A percentile compares a stretch with the other conserved stretches of the same genome.
phyloP scores from a whole-genome alignment of 2,113 vertebrate species.

The Heliornis fulica region DNA sequence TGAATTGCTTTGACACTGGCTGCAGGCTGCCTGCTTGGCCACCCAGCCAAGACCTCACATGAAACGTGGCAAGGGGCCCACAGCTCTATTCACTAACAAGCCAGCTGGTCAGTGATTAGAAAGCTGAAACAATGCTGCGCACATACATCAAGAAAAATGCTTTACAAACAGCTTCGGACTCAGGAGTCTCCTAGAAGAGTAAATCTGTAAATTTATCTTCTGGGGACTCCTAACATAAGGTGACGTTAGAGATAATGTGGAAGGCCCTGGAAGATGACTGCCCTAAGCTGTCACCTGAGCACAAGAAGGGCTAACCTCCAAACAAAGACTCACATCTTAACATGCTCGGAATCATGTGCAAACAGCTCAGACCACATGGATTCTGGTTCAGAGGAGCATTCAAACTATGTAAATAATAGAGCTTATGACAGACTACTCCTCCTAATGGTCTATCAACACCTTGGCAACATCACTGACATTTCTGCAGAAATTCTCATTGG shows the following conservation, averaged over 20 bases:
- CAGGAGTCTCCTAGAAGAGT: slow-evolving; percentile 36
- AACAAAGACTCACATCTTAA: not conserved
- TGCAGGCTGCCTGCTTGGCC: slow-evolving; percentile 82
- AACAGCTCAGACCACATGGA: not conserved
- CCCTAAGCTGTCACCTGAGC: not conserved
- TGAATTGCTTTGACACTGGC: slow-evolving; percentile 81
- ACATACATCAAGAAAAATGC: slow-evolving; percentile 84
- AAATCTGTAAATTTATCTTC: slow-evolving; percentile 44
- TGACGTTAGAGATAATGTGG: not conserved
- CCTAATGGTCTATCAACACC: not conserved
- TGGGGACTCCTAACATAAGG: not conserved
- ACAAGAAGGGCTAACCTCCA: not conserved
- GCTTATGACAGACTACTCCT: not conserved
- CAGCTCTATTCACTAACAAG: slow-evolving; percentile 87
- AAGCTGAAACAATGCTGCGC: slow-evolving; percentile 81
- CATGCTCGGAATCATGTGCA: not conserved
- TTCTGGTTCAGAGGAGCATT: not conserved
- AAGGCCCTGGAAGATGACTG: slow-evolving; percentile 6
- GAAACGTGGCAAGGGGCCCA: slow-evolving; percentile 92
- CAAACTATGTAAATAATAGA: slow-evolving; percentile 33
- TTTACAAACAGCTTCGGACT: slow-evolving; percentile 64
- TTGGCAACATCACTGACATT: not conserved
- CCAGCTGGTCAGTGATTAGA: slow-evolving; percentile 99
- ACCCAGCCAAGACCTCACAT: slow-evolving; percentile 98
- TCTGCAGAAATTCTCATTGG: not conserved